Conservation (phyloP, 2,797 vertebrate genomes). For the Hippopotamyrus pictus region DNA sequence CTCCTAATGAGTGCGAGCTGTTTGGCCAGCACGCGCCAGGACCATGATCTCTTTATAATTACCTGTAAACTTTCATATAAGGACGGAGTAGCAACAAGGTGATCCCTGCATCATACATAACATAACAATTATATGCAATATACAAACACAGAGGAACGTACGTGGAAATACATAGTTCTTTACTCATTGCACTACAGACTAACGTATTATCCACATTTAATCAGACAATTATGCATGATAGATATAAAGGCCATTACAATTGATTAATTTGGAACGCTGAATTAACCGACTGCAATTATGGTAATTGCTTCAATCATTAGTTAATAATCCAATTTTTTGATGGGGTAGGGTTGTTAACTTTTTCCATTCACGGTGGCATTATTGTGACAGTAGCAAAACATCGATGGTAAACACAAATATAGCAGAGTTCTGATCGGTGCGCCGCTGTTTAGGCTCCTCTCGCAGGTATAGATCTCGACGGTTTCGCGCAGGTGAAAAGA, state of each 20-base stretch:
- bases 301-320: slow-evolving; percentile 12
- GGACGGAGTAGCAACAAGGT: neutral
- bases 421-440: neutral
- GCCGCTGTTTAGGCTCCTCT: neutral
- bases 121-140: neutral
- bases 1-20: neutral
- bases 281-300: slow-evolving; percentile 12
- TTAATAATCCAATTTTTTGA: slow-evolving; percentile 14
- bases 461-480: neutral
- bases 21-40: neutral
- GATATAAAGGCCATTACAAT: slow-evolving; percentile 20
- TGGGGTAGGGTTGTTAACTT: slow-evolving; percentile 2
- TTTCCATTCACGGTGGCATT: neutral
- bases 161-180: neutral
- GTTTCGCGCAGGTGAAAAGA: slow-evolving; percentile 6
- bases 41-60: neutral
- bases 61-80: neutral
- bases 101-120: neutral
- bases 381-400: neutral
- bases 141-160: neutral
- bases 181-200: neutral
- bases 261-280: slow-evolving; percentile 17
- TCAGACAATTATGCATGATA: slow-evolving; percentile 15
- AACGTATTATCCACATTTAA: slow-evolving; percentile 11
- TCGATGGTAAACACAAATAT: neutral